phyloP scores from a whole-genome alignment of 1,140 invertebrate species.

The Mya arenaria region DNA sequence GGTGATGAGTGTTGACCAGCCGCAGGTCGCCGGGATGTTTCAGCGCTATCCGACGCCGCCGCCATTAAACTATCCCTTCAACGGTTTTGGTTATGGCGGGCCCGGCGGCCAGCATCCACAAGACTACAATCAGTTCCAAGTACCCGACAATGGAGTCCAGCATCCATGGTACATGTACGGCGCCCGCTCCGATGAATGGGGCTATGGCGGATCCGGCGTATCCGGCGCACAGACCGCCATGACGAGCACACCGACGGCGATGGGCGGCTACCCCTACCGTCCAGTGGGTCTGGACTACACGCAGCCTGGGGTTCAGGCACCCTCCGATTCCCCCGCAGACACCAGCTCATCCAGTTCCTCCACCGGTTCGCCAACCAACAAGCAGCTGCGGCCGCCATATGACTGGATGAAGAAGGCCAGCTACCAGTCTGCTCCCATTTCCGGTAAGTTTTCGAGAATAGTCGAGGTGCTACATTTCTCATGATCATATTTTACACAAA shows the following conservation, averaged over 20 bases:
- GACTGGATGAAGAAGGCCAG: conserved; percentile 70
- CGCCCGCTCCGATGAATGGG: conserved; percentile 21
- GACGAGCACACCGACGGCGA: conserved; percentile 43
- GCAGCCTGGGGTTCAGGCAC: conserved; percentile 20
- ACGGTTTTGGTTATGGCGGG: conserved; percentile 26
- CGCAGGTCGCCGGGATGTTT: conserved; percentile 28
- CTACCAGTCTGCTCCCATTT: conserved; percentile 54
- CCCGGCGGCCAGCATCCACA: conserved; percentile 36
- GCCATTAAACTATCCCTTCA: conserved; percentile 42
- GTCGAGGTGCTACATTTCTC: no score
- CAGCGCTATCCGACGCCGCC: conserved; percentile 49
- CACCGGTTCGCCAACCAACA: conserved; percentile 62
- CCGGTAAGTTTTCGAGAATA: conserved; percentile 46
- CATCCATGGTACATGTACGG: conserved; percentile 59
- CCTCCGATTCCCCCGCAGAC: conserved; percentile 53
- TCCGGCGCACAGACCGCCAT: conserved; percentile 20
- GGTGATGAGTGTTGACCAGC: conserved; percentile 41
- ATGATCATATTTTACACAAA: no score
- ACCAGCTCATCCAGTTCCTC: conserved; percentile 61
- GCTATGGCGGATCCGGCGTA: not conserved
- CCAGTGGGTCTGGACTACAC: conserved; percentile 53
- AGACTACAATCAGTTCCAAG: conserved; percentile 61
- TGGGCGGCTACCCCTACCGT: conserved; percentile 49
- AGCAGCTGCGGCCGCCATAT: conserved; percentile 64
- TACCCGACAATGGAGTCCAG: conserved; percentile 57